Base-by-base conservation (phyloP, 2,113 vertebrate genomes). In the Falco punctatus region DNA sequence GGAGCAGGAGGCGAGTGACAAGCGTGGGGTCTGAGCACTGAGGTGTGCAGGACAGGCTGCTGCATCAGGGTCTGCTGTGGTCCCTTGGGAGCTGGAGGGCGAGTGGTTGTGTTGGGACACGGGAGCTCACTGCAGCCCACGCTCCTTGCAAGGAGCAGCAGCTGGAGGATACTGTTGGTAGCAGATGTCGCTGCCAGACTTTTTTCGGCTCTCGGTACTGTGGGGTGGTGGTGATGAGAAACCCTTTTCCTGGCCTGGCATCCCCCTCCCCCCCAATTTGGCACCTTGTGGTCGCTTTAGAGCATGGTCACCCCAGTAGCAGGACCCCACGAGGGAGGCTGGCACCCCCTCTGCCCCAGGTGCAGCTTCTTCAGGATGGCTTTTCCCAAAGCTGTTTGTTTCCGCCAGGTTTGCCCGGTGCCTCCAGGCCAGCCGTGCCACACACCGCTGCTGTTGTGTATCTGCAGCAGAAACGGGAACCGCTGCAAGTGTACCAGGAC, bases 401-500 rank as follows among this genome's bases (percentile, higher is more conserved):
- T 28, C 67, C 54, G 14, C 40, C 59, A 32, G 65, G 22, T 42
- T 78, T 86, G 86, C 28, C 42, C 2, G 3, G 58, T 44, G 51
- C 21, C 72, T 58, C 65, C 0, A 15, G 88, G 70, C 48, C 0
- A 22, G 84, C 81, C 14, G 0, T 67, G 81, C 57, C 74, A 38
- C 59, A 10, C 8, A 0, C 89, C 12, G 23, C 75, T 70, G 75
- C 85, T 59, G 79, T 19, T 59, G 81, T 74, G 91, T 4, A 27
- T 78, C 97, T 96, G 96, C 96, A 94, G 95, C 88, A 94, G 90
- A 11, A 73, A 27, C 10, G 1, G 69, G 59, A 72, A 81, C 52
- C n/a, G 49, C 93, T 79, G 90, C 3, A 11, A 93, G 86, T 44
- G 95, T 86, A 95, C 86, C 96, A 89, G 97, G 96, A 94, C 94